These are phyloP conservation scores for Cataglyphis rosenhaueri DNA, from an alignment of 2,888 invertebrate genomes.

Conservation along the genomic window DNA sequence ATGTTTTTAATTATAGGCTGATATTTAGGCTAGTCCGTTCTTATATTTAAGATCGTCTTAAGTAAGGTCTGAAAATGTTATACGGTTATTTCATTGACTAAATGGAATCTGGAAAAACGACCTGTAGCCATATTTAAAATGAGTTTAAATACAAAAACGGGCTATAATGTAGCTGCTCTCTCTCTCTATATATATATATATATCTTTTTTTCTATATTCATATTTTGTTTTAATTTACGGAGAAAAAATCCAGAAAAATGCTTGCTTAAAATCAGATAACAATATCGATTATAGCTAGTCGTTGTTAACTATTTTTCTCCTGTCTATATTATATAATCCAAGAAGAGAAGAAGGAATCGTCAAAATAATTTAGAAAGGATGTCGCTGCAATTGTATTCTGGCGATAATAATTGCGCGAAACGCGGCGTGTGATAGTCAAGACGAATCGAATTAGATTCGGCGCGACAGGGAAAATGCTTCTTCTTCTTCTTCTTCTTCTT, in stretches of 20 bases:
- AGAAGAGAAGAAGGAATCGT: neutral
- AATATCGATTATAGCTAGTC: neutral
- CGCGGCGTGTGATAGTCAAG: conserved; percentile 12
- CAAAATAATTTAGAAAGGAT: conserved; percentile 34
- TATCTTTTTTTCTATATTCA: neutral
- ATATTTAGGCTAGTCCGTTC: too few relatives aligned
- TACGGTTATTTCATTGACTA: too few relatives aligned
- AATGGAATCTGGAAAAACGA: too few relatives aligned
- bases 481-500: neutral
- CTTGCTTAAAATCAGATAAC: neutral
- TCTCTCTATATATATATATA: too few relatives aligned
- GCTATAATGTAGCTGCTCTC: neutral
- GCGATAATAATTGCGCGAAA: conserved; percentile 32
- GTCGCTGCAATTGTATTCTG: conserved; percentile 22
- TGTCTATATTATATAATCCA: neutral
- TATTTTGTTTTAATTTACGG: neutral
- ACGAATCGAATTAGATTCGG: conserved; percentile 37
- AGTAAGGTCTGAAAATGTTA: too few relatives aligned
- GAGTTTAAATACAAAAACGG: too few relatives aligned
- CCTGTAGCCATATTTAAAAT: too few relatives aligned
- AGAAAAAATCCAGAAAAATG: neutral
- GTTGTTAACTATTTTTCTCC: neutral
- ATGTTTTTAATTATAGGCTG: neutral
- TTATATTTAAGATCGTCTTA: too few relatives aligned
- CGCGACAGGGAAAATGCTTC: neutral